Conservation (phyloP, 92 coral and sea anemone species). For the Zoanthus sociatus region DNA sequence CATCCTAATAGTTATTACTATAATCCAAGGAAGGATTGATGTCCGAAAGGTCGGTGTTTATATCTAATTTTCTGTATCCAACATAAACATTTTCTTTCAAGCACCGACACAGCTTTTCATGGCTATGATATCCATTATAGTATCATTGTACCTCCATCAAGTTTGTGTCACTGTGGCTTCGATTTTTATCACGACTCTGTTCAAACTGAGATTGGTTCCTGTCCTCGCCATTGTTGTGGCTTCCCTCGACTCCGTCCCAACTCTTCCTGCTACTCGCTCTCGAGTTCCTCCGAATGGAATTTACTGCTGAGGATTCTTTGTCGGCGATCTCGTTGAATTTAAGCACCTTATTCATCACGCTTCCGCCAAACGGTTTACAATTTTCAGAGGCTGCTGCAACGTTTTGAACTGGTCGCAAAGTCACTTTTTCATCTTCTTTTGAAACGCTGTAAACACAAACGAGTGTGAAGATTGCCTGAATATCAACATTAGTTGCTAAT, state of each 20-base stretch:
- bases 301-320: conserved; percentile 1
- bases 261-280: conserved; percentile 73
- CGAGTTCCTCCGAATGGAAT: conserved; percentile 14
- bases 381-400: conserved; percentile 12
- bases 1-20: no score
- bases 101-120: background rate
- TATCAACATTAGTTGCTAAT: no score
- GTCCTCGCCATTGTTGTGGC: conserved; percentile 32
- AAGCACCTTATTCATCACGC: conserved; percentile 25
- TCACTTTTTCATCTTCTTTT: background rate
- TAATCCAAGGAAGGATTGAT: no score
- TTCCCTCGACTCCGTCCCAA: conserved; percentile 85
- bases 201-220: conserved; percentile 52
- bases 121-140: background rate
- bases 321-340: conserved; percentile 26
- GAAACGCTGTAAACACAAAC: background rate
- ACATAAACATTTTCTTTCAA: no score
- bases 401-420: conserved; percentile 3
- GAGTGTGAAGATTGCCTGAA: no score
- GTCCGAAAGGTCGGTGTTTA: background rate
- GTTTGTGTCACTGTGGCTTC: conserved; percentile 89
- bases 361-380: conserved; percentile 25
- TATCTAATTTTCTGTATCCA: no score
- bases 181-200: conserved; percentile 51
- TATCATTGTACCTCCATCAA: conserved; percentile 65